Evolutionary conservation across 2,113 vertebrate species (phyloP).

Genomic region (Perca flavescens): DNA sequence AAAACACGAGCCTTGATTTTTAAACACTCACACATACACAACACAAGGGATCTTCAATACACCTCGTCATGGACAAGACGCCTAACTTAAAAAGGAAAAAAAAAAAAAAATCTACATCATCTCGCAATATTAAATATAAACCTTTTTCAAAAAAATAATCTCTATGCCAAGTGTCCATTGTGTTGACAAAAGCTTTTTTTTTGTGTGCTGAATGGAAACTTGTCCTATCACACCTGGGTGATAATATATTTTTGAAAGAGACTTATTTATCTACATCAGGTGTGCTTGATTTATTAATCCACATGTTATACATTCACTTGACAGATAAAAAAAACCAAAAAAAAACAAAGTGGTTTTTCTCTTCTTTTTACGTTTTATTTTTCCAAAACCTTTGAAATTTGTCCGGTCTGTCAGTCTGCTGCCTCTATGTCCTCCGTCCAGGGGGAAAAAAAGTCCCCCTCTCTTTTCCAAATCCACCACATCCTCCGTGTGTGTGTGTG

Average conservation of each 20-base stretch:
- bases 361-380: neutral
- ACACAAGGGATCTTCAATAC: constrained; percentile 36
- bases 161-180: constrained; percentile 46
- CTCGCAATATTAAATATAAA: constrained; percentile 78
- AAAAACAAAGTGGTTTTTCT: constrained; percentile 19
- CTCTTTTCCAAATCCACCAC: neutral
- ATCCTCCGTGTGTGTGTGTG: neutral
- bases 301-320: constrained; percentile 58
- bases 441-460: neutral
- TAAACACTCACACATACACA: constrained; percentile 41
- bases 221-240: constrained; percentile 17
- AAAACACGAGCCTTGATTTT: constrained; percentile 28
- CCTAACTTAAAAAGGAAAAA: constrained; percentile 26
- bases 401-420: constrained; percentile 46
- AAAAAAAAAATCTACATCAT: constrained; percentile 63
- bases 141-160: constrained; percentile 71
- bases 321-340: constrained; percentile 10
- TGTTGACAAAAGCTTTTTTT: constrained; percentile 34
- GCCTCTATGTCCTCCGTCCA: constrained; percentile 86
- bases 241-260: constrained; percentile 19
- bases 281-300: constrained; percentile 26
- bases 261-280: constrained; percentile 20
- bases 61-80: constrained; percentile 33
- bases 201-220: constrained; percentile 38
- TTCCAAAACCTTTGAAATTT: constrained; percentile 32